Conservation (phyloP, 2,888 invertebrate genomes). For the Gibbula magus region DNA sequence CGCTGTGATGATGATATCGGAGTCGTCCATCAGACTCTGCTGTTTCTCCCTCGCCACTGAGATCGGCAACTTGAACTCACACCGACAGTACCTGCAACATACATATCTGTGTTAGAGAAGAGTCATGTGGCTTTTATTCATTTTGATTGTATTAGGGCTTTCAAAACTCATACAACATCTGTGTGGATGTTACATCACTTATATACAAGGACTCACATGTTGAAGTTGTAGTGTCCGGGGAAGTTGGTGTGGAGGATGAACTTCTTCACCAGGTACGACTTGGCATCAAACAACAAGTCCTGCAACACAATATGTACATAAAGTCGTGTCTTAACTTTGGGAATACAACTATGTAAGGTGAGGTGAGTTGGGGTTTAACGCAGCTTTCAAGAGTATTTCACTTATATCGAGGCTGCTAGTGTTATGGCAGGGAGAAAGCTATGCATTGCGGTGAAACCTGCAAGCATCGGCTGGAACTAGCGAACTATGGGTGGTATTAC, state of each 20-base stretch:
- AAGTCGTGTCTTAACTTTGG: no score
- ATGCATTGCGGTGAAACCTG: no score
- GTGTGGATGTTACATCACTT: not conserved
- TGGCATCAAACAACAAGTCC: slow-evolving; percentile 97
- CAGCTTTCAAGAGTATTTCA: no score
- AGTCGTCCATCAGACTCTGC: slow-evolving; percentile 59
- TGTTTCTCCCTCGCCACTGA: slow-evolving; percentile 77
- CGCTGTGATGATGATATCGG: slow-evolving; percentile 64
- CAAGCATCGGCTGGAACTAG: no score
- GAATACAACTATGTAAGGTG: no score
- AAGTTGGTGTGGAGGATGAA: slow-evolving; percentile 98
- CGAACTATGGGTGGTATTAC: no score
- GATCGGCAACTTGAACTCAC: slow-evolving; percentile 90
- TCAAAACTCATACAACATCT: slow-evolving; percentile 1
- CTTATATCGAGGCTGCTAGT: no score
- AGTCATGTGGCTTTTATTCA: no score
- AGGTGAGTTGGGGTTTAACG: no score
- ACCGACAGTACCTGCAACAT: slow-evolving; percentile 84
- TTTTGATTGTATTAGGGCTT: no score
- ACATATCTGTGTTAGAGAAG: no score
- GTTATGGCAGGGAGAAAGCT: no score
- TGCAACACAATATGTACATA: slow-evolving; percentile 74
- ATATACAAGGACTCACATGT: slow-evolving; percentile 84
- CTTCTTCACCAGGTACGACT: slow-evolving; percentile 94
- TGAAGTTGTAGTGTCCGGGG: slow-evolving; percentile 99